Conservation (phyloP, 2,113 vertebrate species). For the mouse (Mus musculus) region GRCm39 chr5:44884001-44884500, state of each 20-base stretch:
- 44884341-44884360: neutral
- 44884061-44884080: slow-evolving; percentile 60
- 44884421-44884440: neutral
- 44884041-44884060: slow-evolving; percentile 23
- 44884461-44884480: neutral
- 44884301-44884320: neutral
- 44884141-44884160: neutral
- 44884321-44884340: neutral
- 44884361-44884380: neutral
- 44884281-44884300: neutral
- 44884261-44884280: neutral
- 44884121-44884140: neutral
- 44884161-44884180: slow-evolving; percentile 41
- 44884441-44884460: neutral
- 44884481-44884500: neutral
- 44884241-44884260: neutral
- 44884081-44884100: slow-evolving; percentile 54
- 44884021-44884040: neutral
- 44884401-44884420: neutral
- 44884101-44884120: slow-evolving; percentile 38
- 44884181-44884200: rapidly evolving
- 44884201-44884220: neutral
- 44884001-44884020: neutral
- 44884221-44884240: rapidly evolving
- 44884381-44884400: neutral